Base-by-base conservation (phyloP, 2,113 vertebrate genomes). In the Promerops cafer region DNA sequence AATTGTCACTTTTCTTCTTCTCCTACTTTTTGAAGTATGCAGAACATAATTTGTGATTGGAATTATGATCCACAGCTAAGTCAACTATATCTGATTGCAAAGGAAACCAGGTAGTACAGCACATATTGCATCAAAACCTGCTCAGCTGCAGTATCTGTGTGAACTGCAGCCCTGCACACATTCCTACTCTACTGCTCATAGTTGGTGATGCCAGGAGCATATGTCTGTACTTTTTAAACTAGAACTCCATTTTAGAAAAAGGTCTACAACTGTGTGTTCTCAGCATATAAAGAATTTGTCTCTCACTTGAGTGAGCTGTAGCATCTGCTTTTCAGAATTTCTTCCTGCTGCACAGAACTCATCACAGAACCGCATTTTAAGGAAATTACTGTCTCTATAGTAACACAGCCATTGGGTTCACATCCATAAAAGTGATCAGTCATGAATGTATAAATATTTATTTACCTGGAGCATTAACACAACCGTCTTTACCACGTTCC, bases 381-480 rank as follows among this genome's bases (percentile, higher is more conserved):
- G 77, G 44, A 89, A 63, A 64, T 50, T 14, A 54, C 14, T 59
- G 35, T 10, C 68, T 40, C 24, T 50, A 52, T 2, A 87, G 8
- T 8, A 87, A 53, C 4, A 40, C 11, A 72, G 42, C 4, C 54
- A 39, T 5, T 31, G 2, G 24, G 21, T 83, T 93, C 33, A 68
- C 20, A 76, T 49, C 12, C 61, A 37, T 15, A 85, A 79, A 85
- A 87, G 4, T 47, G 28, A 74, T 28, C 31, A 30, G 39, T 35
- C 37, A 52, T 3, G 10, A 93, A 79, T 11, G 8, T 26, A 65
- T 18, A 45, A 89, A 80, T 57, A 49, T 28, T 52, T 65, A 66
- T 90, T 97, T 98, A 99, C 99, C 99, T 99, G 99, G 68, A 99
- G 94, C 99, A 99, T 99, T 96, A 99, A 98, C 80, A 99, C 99